phyloP scores from a whole-genome alignment of 2,888 invertebrate genomes.

The Griposia aprilina region DNA sequence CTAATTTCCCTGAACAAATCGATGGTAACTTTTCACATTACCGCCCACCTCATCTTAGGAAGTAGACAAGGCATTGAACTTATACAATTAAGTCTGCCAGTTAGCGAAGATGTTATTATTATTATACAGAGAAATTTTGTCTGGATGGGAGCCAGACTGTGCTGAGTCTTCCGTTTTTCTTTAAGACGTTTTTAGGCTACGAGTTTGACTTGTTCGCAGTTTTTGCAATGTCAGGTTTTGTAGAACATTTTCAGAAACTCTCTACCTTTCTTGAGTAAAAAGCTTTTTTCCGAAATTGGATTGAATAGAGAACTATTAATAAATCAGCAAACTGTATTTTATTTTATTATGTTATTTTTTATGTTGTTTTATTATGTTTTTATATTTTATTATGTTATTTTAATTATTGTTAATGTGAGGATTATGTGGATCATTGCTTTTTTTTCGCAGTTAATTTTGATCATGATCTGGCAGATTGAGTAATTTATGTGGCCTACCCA shows the following conservation, averaged over 20 bases:
- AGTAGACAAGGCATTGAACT: constrained; percentile 40
- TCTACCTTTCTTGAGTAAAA: background rate
- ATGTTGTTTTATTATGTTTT: too few species aligned
- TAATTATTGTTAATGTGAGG: too few species aligned
- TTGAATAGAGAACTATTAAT: too few species aligned
- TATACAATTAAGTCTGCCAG: constrained; percentile 44
- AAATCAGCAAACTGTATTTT: too few species aligned
- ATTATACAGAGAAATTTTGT: constrained; percentile 33
- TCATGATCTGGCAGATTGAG: too few species aligned
- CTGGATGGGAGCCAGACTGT: constrained; percentile 53
- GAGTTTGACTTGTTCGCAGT: constrained; percentile 29
- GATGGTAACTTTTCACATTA: constrained; percentile 46
- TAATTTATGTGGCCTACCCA: too few species aligned
- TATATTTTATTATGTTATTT: too few species aligned
- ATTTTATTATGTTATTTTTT: too few species aligned
- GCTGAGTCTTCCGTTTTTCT: constrained; percentile 21
- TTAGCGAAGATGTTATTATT: constrained; percentile 49
- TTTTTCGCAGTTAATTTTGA: too few species aligned
- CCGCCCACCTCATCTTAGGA: constrained; percentile 26
- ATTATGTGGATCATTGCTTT: too few species aligned
- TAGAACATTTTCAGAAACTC: background rate
- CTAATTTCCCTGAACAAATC: constrained; percentile 27
- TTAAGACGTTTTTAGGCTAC: constrained; percentile 18
- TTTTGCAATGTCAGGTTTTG: constrained; percentile 17
- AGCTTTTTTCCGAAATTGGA: background rate